Percentiles rank a stretch among this genome's conserved stretches.
phyloP scores from a whole-genome alignment of 37 sponge, comb jelly and placozoan genomes.

The Aplysina aerophoba region DNA sequence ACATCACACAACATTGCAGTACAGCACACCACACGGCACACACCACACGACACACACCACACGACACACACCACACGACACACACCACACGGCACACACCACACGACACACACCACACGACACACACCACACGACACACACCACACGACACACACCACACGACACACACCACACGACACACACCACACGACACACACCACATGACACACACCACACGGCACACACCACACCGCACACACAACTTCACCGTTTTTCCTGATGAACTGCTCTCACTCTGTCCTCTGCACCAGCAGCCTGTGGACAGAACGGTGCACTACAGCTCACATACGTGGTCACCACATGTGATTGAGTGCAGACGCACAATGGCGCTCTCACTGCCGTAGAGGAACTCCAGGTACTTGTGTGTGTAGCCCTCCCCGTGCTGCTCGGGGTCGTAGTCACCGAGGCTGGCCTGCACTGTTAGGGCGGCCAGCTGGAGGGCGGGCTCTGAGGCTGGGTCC shows the following conservation, averaged over 20 bases:
- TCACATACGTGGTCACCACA: background rate
- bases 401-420: conserved; percentile 42
- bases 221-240: background rate
- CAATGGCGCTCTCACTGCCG: conserved; percentile 21
- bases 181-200: no score
- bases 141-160: no score
- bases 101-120: background rate
- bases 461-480: conserved; percentile 61
- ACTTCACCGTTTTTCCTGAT: background rate
- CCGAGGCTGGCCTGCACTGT: conserved; percentile 65
- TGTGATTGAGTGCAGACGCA: background rate
- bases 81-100: background rate
- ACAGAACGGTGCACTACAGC: background rate
- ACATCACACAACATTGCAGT: no score
- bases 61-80: background rate
- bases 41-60: background rate
- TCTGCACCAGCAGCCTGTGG: background rate
- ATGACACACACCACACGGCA: background rate
- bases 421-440: conserved; percentile 49
- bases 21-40: background rate
- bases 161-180: background rate
- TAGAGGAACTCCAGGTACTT: conserved; percentile 46
- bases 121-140: background rate
- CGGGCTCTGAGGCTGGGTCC: conserved; percentile 51
- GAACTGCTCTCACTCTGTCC: background rate